Evolutionary conservation across 2,797 vertebrate species (phyloP).

Genomic region (Dallia pectoralis): DNA sequence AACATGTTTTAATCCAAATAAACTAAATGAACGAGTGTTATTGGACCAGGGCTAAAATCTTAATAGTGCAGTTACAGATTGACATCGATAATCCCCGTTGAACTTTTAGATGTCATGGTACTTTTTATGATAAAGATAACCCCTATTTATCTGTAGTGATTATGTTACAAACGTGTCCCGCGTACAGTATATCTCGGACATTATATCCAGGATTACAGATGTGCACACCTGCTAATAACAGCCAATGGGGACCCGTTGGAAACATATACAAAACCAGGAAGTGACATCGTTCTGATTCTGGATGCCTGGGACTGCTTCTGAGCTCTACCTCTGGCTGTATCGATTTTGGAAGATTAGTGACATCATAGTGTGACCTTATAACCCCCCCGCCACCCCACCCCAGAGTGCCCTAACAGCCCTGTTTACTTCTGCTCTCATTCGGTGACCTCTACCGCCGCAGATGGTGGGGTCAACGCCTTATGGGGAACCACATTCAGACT

Average conservation of each 20-base stretch:
- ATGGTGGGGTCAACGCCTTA: slow-evolving; percentile 29
- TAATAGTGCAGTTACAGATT: slow-evolving; percentile 50
- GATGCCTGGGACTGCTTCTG: neutral
- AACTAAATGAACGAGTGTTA: slow-evolving; percentile 72
- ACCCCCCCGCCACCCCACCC: too few relatives aligned
- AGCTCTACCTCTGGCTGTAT: neutral
- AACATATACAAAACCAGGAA: neutral
- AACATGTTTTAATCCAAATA: slow-evolving; percentile 68
- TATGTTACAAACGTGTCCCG: slow-evolving; percentile 60
- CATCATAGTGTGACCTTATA: slow-evolving; percentile 35
- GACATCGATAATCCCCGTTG: slow-evolving; percentile 22
- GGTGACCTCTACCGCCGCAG: slow-evolving; percentile 45
- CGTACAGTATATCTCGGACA: slow-evolving; percentile 26
- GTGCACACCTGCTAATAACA: slow-evolving; percentile 7
- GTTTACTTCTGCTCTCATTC: slow-evolving; percentile 40
- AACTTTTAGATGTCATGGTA: neutral
- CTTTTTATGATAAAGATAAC: neutral
- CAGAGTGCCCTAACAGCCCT: slow-evolving; percentile 26
- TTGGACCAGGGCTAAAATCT: slow-evolving; percentile 61
- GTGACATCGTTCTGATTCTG: neutral
- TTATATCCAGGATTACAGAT: slow-evolving; percentile 29
- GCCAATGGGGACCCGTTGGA: neutral
- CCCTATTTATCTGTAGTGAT: slow-evolving; percentile 34
- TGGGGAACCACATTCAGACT: slow-evolving; percentile 58
- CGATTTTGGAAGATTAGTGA: slow-evolving; percentile 1